Conservation (phyloP, 2,113 vertebrate species). For the Callochromis pleurospilus region DNA sequence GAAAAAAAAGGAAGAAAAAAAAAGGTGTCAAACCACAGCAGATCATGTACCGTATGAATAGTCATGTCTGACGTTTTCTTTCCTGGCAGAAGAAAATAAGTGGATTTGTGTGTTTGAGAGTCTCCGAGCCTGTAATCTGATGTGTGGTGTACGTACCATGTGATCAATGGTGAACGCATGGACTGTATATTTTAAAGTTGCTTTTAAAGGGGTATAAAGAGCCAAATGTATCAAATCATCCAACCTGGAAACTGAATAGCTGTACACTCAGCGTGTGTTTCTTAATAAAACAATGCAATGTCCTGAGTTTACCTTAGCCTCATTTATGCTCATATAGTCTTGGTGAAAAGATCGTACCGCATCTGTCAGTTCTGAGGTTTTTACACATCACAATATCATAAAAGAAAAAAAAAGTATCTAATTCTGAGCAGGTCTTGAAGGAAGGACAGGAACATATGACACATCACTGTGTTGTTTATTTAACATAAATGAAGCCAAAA, state of each 20-base stretch:
- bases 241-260: constrained; percentile 25
- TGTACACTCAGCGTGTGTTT: constrained; percentile 17
- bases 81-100: neutral
- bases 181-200: neutral
- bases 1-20: neutral
- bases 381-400: neutral
- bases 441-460: neutral
- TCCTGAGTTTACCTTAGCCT: neutral
- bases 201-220: neutral
- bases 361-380: neutral
- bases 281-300: constrained; percentile 52
- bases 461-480: neutral
- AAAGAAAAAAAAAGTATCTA: neutral
- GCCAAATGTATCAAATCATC: constrained; percentile 16
- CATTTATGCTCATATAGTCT: neutral
- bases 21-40: neutral
- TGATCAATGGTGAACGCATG: neutral
- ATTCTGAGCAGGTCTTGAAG: neutral
- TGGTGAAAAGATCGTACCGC: neutral
- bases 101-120: neutral
- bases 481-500: neutral
- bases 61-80: neutral
- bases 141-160: neutral
- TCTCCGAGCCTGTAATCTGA: neutral
- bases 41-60: constrained; percentile 31